These are phyloP conservation scores for Microplitis manilae DNA, from an alignment of 2,888 invertebrate genomes.

Conservation along the genomic window DNA sequence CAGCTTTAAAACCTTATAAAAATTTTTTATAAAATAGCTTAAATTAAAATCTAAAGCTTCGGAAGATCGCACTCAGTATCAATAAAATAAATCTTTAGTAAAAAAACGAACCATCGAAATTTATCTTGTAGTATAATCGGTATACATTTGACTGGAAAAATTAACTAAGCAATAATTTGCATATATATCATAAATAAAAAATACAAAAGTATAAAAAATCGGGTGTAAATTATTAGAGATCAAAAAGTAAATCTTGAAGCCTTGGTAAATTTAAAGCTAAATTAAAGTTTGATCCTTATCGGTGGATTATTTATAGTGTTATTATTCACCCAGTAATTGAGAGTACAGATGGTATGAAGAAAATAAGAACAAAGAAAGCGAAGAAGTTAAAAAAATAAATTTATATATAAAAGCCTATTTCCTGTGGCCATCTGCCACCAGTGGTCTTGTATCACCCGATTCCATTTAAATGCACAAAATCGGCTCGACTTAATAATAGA, in stretches of 20 bases:
- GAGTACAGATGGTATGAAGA: conserved; percentile 6
- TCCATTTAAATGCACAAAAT: conserved; percentile 43
- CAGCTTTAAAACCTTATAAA: background rate
- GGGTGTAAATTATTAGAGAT: background rate
- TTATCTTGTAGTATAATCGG: too few species aligned
- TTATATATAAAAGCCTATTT: conserved; percentile 24
- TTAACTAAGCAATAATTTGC: background rate
- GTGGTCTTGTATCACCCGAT: conserved; percentile 37
- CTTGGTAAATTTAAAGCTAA: background rate
- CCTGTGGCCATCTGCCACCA: background rate
- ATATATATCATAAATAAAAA: background rate
- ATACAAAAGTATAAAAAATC: background rate
- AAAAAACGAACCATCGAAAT: too few species aligned
- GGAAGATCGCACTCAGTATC: too few species aligned
- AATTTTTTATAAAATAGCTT: too few species aligned
- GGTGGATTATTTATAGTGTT: conserved; percentile 2
- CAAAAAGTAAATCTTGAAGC: background rate
- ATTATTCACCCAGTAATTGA: conserved; percentile 20
- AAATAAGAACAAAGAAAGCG: background rate
- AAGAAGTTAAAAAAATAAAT: conserved; percentile 15
- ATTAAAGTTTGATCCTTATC: conserved; percentile 12
- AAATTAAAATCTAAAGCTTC: too few species aligned
- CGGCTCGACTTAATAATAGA: conserved; percentile 41
- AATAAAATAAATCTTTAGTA: too few species aligned
- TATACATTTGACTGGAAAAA: background rate